Evolutionary conservation across 2,888 invertebrate species (phyloP).

Genomic region (Hetaerina titia): DNA sequence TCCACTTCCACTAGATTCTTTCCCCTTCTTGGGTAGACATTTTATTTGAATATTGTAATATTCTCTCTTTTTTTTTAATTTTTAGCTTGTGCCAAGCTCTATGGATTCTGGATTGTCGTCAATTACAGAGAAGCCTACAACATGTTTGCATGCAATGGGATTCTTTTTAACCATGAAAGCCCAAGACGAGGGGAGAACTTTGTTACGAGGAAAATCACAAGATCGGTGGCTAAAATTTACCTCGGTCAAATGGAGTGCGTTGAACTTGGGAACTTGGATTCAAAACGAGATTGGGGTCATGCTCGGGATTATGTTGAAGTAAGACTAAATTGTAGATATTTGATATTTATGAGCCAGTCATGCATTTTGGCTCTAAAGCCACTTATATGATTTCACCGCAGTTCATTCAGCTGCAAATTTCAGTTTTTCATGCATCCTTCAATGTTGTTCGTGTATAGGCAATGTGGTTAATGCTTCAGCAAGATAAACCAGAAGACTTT

Average conservation of each 20-base stretch:
- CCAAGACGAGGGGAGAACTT: conserved; percentile 98
- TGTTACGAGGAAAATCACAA: conserved; percentile 98
- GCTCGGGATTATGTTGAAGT: conserved; percentile 95
- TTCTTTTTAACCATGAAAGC: conserved; percentile 97
- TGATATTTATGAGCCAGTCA: background rate
- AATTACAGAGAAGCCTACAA: conserved; percentile 97
- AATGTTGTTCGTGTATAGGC: conserved; percentile 82
- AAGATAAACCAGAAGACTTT: conserved; percentile 94
- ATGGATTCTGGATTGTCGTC: conserved; percentile 96
- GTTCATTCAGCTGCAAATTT: conserved; percentile 66
- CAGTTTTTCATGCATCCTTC: conserved; percentile 22
- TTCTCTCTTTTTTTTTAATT: conserved; percentile 59
- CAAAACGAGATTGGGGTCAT: conserved; percentile 99
- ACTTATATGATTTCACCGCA: background rate
- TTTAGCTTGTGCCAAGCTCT: conserved; percentile 95
- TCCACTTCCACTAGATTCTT: too few species aligned
- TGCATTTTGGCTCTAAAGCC: background rate
- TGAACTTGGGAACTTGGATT: conserved; percentile 96
- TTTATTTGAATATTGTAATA: too few species aligned
- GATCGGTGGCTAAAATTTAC: conserved; percentile 97
- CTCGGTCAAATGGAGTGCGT: conserved; percentile 91
- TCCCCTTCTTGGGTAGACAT: too few species aligned
- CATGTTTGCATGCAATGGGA: conserved; percentile 97
- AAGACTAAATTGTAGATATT: background rate
- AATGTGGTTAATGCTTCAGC: conserved; percentile 99